Base-by-base conservation (phyloP, 2,113 vertebrate genomes). In the Gymnorhina tibicen region DNA sequence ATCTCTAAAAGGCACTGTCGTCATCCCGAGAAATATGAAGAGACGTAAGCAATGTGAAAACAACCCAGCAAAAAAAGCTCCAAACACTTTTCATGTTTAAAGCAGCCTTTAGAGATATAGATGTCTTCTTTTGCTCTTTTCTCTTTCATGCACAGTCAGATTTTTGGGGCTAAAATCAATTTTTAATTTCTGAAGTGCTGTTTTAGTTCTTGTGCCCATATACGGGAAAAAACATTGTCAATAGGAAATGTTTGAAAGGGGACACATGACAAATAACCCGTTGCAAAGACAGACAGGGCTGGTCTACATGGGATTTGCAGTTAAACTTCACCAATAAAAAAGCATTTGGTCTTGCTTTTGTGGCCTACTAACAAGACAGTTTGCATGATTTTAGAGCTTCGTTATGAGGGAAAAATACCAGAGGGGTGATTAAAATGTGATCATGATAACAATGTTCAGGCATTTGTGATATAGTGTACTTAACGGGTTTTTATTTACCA, bases 161-260 rank as follows among this genome's bases (percentile, higher is more conserved):
- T 81, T 77, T 93, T 81, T 89, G 41, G 69, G 70, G 32, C 70
- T 59, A 80, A 95, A 97, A 84, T 92, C 1, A 87, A 76, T 79
- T 95, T 85, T 86, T 80, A 68, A 91, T 95, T 95, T 94, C 63
- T 93, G 37, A 93, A 95, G 94, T 77, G 55, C 44, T 64, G n/a
- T 90, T 83, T 90, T 81, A 79, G 47, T 81, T 87, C 52, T 78
- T 77, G 46, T 88, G 88, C 47, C 93, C 4, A 0, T 79, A 72
- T 93, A 91, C 73, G 80, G 88, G 49, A 56, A 85, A 86, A 80
- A 64, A 33, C 32, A 23, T 39, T 87, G 69, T 64, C 66, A 76
- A 55, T 44, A 75, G 37, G 76, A 90, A 75, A 53, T 21, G 37
- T 92, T 78, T 91, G 64, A 94, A 91, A 88, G 23, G 69, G 82